Base-by-base conservation (phyloP, 2,113 vertebrate genomes). In the Calyptommatus sinebrachiatus region DNA sequence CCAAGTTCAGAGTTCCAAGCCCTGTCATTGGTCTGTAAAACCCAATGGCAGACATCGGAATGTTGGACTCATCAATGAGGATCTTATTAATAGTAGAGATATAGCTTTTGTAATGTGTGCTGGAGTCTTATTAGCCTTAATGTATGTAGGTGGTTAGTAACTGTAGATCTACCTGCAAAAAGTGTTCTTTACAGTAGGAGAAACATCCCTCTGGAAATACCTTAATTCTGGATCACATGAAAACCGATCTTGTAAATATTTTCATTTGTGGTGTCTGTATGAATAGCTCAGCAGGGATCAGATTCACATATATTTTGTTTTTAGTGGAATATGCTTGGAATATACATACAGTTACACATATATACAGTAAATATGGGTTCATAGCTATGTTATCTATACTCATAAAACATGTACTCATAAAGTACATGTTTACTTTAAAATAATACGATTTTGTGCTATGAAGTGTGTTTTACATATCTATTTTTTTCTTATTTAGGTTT, bases 401-500 rank as follows among this genome's bases (percentile, higher is more conserved):
- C 76, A 78, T 65, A 48, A 45, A 78, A 45, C 69, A 73, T 73
- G n/a, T n/a, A n/a, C n/a, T n/a, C n/a, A n/a, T 61, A 65, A 70
- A 41, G 41, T 75, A 29, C 53, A 18, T 57, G 18, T 9, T 35
- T 31, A 7, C 20, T 75, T 79, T 86, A 78, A 79, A 18, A 26
- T 31, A 85, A 76, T 79, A 71, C 84, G 82, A 72, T 79, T 88
- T 86, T 63, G 67, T 65, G 26, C 83, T 74, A 79, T 78, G 69
- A 80, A 70, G 26, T 84, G 85, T 86, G 74, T 89, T 86, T 57
- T 57, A 18, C 53, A 16, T 57, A 57, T 14, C 76, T 74, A 24
- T 73, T 20, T 91, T 74, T 90, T n/a, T 86, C 90, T 91, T 93
- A 90, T 94, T 83, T 94, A 98, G 97, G 89, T 94, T 88, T 96